These are phyloP conservation scores for Amia ocellicauda DNA, from an alignment of 2,113 vertebrate species.

Conservation along the genomic window DNA sequence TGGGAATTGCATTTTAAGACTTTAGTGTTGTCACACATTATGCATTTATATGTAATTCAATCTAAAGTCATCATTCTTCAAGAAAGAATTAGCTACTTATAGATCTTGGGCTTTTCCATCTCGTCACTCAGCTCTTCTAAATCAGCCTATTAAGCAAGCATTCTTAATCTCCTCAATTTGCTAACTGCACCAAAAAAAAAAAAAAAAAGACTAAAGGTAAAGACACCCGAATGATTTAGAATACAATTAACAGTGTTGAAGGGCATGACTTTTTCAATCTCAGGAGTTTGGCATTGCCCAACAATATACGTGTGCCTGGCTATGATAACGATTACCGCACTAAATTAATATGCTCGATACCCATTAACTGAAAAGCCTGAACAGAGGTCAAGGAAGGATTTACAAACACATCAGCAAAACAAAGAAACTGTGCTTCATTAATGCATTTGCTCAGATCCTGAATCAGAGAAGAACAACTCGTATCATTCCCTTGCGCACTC, in stretches of 20 bases:
- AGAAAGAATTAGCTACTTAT: too few relatives aligned
- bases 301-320: conserved; percentile 8
- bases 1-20: too few relatives aligned
- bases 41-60: too few relatives aligned
- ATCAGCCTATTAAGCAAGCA: conserved; percentile 2
- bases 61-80: too few relatives aligned
- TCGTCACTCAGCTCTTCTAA: neutral
- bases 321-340: conserved; percentile 21
- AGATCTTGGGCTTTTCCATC: too few relatives aligned
- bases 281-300: conserved; percentile 33
- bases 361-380: conserved; percentile 11
- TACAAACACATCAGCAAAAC: conserved; percentile 10
- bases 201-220: conserved; percentile 14
- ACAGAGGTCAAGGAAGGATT: conserved; percentile 19
- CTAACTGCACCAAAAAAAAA: conserved; percentile 5
- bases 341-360: conserved; percentile 15
- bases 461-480: neutral
- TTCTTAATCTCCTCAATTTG: conserved; percentile 11
- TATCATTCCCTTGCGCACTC: too few relatives aligned
- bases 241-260: conserved; percentile 30
- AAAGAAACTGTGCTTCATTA: conserved; percentile 13
- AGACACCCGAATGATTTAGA: conserved; percentile 18
- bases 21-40: too few relatives aligned
- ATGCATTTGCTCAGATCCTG: neutral
- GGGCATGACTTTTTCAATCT: conserved; percentile 51